phyloP scores from a whole-genome alignment of 2,888 invertebrate species.

The Phorcus lineatus region DNA sequence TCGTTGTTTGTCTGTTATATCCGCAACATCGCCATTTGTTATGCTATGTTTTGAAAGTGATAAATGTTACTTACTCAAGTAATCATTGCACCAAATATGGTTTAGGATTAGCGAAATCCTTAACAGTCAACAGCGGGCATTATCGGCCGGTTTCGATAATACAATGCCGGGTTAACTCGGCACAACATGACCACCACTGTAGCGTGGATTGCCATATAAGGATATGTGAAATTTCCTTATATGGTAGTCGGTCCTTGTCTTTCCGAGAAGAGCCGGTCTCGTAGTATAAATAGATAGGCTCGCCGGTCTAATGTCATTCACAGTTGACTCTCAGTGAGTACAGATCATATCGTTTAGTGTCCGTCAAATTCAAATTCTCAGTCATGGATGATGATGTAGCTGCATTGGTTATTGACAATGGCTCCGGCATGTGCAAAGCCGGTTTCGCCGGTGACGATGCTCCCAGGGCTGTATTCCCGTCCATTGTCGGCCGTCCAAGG shows the following conservation, averaged over 20 bases:
- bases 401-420: slow-evolving; percentile 82
- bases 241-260: neutral
- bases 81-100: too few species aligned
- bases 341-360: neutral
- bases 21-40: too few species aligned
- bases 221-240: slow-evolving; percentile 1
- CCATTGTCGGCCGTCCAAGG: slow-evolving; percentile 59
- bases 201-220: slow-evolving; percentile 10
- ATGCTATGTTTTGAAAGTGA: too few species aligned
- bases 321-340: neutral
- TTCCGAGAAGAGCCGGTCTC: neutral
- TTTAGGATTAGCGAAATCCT: too few species aligned
- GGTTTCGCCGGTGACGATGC: slow-evolving; percentile 62
- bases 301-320: neutral
- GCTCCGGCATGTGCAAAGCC: slow-evolving; percentile 81
- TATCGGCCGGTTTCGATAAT: neutral
- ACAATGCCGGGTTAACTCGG: neutral
- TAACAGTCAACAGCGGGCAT: neutral
- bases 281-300: neutral
- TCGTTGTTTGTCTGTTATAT: too few species aligned
- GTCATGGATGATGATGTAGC: slow-evolving; percentile 73
- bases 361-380: neutral
- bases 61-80: too few species aligned
- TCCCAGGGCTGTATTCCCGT: slow-evolving; percentile 58
- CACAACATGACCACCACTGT: neutral